Conservation (phyloP, 23 tunicate species). For the Trididemnum clinides region DNA sequence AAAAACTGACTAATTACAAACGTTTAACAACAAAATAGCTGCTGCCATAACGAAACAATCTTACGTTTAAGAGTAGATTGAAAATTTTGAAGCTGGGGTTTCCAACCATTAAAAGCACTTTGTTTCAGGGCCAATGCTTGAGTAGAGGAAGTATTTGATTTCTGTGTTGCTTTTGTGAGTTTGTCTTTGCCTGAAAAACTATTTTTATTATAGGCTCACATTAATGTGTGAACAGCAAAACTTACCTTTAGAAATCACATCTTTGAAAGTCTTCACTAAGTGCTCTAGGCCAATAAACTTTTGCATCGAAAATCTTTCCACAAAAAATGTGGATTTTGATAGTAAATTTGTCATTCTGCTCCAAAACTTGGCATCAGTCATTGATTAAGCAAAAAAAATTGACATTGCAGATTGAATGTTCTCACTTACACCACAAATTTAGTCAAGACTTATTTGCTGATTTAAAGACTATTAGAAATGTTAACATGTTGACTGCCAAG, state of each 20-base stretch:
- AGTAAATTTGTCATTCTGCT: neutral
- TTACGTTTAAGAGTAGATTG: constrained; percentile 19
- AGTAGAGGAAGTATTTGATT: neutral
- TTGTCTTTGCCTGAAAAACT: constrained; percentile 1
- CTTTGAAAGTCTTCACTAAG: neutral
- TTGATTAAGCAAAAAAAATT: no score
- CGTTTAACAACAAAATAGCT: no score
- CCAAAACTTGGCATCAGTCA: neutral
- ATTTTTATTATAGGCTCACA: neutral
- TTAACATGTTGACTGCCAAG: no score
- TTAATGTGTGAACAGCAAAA: neutral
- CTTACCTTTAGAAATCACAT: constrained; percentile 10
- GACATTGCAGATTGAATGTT: no score
- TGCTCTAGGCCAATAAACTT: neutral
- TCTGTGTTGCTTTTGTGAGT: neutral
- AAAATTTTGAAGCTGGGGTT: neutral
- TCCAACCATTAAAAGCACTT: neutral
- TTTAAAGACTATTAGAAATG: no score
- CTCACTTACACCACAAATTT: no score
- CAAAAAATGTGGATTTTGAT: neutral
- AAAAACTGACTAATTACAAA: no score
- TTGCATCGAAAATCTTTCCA: neutral
- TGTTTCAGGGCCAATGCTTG: neutral
- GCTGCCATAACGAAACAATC: no score
- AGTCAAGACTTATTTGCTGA: no score